These are phyloP conservation scores for Toxotes jaculatrix DNA, from an alignment of 2,113 vertebrate genomes.

Conservation along the genomic window DNA sequence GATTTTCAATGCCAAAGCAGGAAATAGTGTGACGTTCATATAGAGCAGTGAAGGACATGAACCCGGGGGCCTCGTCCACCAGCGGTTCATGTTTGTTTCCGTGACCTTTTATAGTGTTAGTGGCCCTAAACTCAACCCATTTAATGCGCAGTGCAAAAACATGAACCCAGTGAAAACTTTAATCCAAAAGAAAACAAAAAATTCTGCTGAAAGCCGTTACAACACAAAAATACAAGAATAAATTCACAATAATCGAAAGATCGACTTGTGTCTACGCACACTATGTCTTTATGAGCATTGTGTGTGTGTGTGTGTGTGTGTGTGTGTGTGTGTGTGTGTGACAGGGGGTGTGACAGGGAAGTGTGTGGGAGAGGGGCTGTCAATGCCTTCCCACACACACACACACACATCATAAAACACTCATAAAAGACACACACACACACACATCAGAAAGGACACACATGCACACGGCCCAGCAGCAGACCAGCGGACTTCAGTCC, in stretches of 20 bases:
- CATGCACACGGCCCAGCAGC: slow-evolving; percentile 23
- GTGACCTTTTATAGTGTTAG: not conserved
- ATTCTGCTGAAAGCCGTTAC: not conserved
- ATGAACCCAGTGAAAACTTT: not conserved
- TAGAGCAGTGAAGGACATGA: slow-evolving; percentile 1
- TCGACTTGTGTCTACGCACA: not conserved
- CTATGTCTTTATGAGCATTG: not conserved
- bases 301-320: not conserved
- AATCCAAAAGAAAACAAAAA: not conserved
- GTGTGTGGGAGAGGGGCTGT: slow-evolving; percentile 54
- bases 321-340: not conserved
- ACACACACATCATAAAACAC: slow-evolving; percentile 38
- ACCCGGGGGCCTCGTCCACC: not conserved
- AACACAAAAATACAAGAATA: not conserved
- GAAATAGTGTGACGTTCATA: slow-evolving; percentile 13
- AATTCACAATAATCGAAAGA: not conserved
- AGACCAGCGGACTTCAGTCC: slow-evolving; percentile 41
- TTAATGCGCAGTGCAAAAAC: not conserved
- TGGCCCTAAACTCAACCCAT: not conserved
- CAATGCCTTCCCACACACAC: slow-evolving; percentile 49
- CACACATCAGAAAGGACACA: not conserved
- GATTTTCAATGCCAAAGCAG: not conserved
- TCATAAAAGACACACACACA: slow-evolving; percentile 30
- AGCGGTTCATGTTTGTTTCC: not conserved
- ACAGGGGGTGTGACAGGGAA: slow-evolving; percentile 27